Evolutionary conservation across 1,140 invertebrate species (phyloP).

Genomic region (Calliphora vicina): DNA sequence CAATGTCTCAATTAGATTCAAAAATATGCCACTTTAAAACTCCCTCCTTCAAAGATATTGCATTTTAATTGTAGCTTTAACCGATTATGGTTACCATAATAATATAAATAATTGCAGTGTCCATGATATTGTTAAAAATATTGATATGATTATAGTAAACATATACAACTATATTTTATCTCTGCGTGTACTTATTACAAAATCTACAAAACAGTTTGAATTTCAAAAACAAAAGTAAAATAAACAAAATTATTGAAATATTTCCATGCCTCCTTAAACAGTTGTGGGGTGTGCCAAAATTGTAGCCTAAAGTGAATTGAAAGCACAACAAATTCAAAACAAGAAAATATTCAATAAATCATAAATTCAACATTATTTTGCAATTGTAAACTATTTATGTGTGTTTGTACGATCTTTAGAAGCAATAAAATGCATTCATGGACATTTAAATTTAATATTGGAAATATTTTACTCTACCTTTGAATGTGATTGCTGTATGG

Average conservation of each 20-base stretch:
- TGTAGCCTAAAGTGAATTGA: neutral
- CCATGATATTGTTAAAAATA: no score
- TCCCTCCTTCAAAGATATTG: no score
- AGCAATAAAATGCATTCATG: neutral
- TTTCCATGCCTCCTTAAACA: neutral
- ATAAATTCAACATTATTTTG: neutral
- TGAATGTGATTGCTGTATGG: neutral
- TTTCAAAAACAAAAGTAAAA: neutral
- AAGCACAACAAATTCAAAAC: neutral
- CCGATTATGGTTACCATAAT: no score
- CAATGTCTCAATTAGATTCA: no score
- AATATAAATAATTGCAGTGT: no score
- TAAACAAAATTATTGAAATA: neutral
- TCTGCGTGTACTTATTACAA: no score
- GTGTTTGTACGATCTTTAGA: neutral
- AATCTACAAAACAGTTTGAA: neutral
- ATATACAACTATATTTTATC: no score
- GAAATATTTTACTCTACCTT: neutral
- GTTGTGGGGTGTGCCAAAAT: neutral
- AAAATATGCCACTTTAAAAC: no score
- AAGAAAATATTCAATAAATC: neutral
- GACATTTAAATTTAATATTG: neutral
- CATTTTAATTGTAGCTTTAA: no score
- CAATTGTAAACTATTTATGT: neutral
- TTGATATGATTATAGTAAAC: no score